Evolutionary conservation across 2,797 vertebrate species (phyloP).

Genomic region (Melanotaenia trifasciata): DNA sequence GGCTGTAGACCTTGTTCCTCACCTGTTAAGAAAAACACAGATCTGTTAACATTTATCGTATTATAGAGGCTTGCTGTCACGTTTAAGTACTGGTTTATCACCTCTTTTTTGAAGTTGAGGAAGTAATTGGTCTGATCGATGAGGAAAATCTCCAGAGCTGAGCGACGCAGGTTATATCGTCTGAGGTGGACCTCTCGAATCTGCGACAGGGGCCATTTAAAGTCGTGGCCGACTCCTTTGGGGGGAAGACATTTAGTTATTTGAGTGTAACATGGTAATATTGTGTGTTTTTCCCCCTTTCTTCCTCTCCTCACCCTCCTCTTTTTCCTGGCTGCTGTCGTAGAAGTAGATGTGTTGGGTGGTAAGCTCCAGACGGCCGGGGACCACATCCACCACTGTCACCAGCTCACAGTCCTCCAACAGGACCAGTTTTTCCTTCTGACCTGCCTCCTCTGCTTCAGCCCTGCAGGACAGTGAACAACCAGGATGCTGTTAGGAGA

Average conservation of each 20-base stretch:
- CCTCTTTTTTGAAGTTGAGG: conserved; percentile 97
- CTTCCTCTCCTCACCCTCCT: conserved; percentile 86
- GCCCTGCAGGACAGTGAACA: conserved; percentile 59
- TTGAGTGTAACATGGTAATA: neutral
- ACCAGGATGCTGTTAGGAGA: neutral
- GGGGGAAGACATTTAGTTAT: neutral
- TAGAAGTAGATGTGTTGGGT: conserved; percentile 97
- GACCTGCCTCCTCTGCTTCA: conserved; percentile 90
- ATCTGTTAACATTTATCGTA: no score
- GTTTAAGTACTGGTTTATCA: conserved; percentile 47
- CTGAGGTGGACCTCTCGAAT: conserved; percentile 95
- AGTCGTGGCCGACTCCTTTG: conserved; percentile 92
- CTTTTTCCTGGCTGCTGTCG: conserved; percentile 94
- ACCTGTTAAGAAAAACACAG: conserved; percentile 76
- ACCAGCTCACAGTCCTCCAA: conserved; percentile 95
- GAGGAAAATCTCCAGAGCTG: conserved; percentile 96
- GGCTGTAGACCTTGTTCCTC: conserved; percentile 94
- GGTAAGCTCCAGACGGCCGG: conserved; percentile 93
- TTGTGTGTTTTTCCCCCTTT: neutral
- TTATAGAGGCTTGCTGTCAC: no score
- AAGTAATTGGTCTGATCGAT: conserved; percentile 98
- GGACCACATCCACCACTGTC: conserved; percentile 91
- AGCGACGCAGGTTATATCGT: conserved; percentile 94
- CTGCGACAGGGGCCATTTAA: conserved; percentile 96
- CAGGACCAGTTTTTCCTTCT: conserved; percentile 94